A percentile compares a stretch with the other conserved stretches of the same genome.
These are phyloP conservation scores for Pitangus sulphuratus DNA, from an alignment of 2,797 vertebrate species.

Conservation along the genomic window DNA sequence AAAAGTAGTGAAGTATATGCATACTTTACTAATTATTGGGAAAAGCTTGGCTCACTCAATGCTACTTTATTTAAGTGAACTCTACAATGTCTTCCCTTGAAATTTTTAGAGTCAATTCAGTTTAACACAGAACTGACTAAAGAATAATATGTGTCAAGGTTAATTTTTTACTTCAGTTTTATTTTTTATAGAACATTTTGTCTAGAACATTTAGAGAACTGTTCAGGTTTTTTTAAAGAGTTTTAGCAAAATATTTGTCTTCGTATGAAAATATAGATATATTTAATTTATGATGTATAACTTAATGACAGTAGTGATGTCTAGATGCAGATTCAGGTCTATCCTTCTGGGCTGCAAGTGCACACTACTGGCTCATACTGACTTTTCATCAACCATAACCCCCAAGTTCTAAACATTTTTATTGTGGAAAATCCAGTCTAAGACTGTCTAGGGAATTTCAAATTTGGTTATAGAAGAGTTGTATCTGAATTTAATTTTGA, in stretches of 20 bases:
- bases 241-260: not conserved
- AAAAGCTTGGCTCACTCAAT: not conserved
- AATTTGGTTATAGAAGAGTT: not conserved
- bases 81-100: not conserved
- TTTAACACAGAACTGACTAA: not conserved
- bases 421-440: not conserved
- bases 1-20: not conserved
- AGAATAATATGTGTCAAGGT: not conserved
- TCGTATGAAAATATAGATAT: not conserved
- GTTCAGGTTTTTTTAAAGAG: accelerated
- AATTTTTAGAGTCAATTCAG: not conserved
- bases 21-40: not conserved
- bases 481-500: not conserved
- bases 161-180: not conserved
- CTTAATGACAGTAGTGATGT: not conserved
- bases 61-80: not conserved
- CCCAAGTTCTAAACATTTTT: not conserved
- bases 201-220: not conserved
- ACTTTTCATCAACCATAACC: not conserved
- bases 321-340: not conserved
- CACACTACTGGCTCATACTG: not conserved
- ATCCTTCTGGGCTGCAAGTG: not conserved
- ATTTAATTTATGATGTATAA: not conserved
- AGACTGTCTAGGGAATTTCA: not conserved
- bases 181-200: not conserved